Percentiles rank a stretch among this genome's conserved stretches.
Evolutionary conservation across 1,140 invertebrate species (phyloP).

Genomic region (Homalodisca vitripennis): DNA sequence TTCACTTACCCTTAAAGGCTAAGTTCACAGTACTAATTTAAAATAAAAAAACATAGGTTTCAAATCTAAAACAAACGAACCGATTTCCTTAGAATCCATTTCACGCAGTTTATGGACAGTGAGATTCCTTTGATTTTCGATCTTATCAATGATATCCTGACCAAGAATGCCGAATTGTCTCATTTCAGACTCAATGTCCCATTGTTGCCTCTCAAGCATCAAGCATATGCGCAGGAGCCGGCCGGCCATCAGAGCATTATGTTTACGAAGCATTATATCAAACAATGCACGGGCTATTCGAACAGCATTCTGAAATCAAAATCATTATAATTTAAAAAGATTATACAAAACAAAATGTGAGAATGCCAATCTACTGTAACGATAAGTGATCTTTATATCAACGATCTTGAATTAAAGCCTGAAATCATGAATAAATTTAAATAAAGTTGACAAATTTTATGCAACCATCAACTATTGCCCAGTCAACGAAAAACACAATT

Average conservation of each 20-base stretch:
- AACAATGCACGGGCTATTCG: constrained; percentile 91
- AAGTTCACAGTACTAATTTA: too few species aligned
- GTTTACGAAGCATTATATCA: constrained; percentile 87
- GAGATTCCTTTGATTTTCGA: constrained; percentile 69
- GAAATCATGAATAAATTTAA: too few species aligned
- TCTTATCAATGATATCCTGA: constrained; percentile 74
- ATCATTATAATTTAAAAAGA: too few species aligned
- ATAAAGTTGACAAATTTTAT: too few species aligned
- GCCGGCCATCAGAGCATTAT: constrained; percentile 85
- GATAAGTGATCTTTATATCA: too few species aligned
- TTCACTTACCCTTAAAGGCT: too few species aligned
- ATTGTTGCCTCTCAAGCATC: constrained; percentile 87
- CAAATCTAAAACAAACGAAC: constrained; percentile 49
- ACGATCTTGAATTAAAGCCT: too few species aligned
- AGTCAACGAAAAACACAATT: too few species aligned
- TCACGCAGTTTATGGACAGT: constrained; percentile 77
- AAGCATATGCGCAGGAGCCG: constrained; percentile 80
- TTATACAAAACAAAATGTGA: too few species aligned
- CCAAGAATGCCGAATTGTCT: constrained; percentile 82
- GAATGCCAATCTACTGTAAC: too few species aligned
- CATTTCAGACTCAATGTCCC: constrained; percentile 85
- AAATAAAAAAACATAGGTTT: too few species aligned
- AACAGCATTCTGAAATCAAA: constrained; percentile 72
- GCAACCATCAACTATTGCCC: too few species aligned
- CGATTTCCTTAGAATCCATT: constrained; percentile 85